Base-by-base conservation (phyloP, 2,113 vertebrate species). In the Condylura cristata region DNA sequence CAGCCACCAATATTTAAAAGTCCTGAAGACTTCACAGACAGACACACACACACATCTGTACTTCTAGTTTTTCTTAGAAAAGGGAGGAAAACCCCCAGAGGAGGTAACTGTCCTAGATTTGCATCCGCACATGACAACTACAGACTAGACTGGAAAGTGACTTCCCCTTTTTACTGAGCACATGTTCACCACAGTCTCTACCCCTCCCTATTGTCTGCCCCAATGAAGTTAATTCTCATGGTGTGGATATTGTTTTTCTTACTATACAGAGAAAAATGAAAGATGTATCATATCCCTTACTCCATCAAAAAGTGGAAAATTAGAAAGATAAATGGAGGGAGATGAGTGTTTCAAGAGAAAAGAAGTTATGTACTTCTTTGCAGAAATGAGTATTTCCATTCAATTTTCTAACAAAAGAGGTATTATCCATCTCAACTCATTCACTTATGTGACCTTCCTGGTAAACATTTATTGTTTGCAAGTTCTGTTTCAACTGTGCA, bases 51-150 rank as follows among this genome's bases (percentile, higher is more conserved):
- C 9, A 34, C 10, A 17, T 9, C 17, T 71, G 5, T 13, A 80
- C 61, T 72, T 93, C 39, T 74, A 70, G 24, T 80, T 82, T 93
- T 32, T 72, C 39, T 89, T 72, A 89, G 63, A 70, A 92, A 71
- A 83, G 61, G 74, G 61, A 68, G 58, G 28, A 63, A 61, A 75
- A 41, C 30, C 46, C 28, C 18, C 16, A 72, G 34, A 86, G 6
- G 22, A n/a, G 37, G 4, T 41, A 9, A 65, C 20, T 10, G 80
- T 46, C 12, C 28, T n/a, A 53, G 44, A 28, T 65, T 26, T 60
- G 4, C 51, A 41, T 44, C 51, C 6, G 66, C 7, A 30, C 5
- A 18, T 24, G 44, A 10, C 63, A 68, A 61, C 5, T 28, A 81
- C 41, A 37, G 48, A 26, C 28, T n/a, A 65, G 46, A 65, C 74